A percentile compares a stretch with the other conserved stretches of the same genome.
Evolutionary conservation across 92 coral and sea anemone species (phyloP).

Genomic region (Siderastrea siderea): DNA sequence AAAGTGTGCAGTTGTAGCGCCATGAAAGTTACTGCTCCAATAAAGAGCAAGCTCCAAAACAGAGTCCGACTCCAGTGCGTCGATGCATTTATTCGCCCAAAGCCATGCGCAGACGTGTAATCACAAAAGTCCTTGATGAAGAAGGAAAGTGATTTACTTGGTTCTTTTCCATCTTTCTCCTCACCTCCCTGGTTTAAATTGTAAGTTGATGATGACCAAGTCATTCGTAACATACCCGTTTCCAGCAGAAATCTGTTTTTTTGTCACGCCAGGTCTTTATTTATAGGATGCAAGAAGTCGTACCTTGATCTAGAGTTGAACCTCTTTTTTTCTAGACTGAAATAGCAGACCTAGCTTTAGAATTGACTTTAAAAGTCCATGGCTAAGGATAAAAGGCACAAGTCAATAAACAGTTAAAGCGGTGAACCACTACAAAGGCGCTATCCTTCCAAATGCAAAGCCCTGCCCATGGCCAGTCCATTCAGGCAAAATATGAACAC

Average conservation of each 20-base stretch:
- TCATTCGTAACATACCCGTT: background rate
- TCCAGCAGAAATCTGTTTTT: background rate
- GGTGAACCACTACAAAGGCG: no score
- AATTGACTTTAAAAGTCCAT: no score
- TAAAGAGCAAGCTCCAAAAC: slow-evolving; percentile 53
- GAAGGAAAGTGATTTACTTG: background rate
- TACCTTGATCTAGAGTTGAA: no score
- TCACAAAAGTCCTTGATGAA: slow-evolving; percentile 56
- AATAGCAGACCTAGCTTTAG: no score
- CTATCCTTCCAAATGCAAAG: no score
- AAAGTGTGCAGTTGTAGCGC: slow-evolving; percentile 48
- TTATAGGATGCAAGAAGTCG: no score
- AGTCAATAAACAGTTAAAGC: no score
- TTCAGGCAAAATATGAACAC: no score
- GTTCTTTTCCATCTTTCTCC: background rate
- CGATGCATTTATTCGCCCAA: slow-evolving; percentile 63
- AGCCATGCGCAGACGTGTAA: slow-evolving; percentile 81
- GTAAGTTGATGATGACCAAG: background rate
- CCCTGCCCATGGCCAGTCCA: no score
- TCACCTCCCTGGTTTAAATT: background rate
- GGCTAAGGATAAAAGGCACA: no score
- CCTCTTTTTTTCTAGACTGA: no score
- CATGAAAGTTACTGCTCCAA: slow-evolving; percentile 58
- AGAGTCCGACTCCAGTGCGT: slow-evolving; percentile 32
- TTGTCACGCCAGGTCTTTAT: no score